Evolutionary conservation across 2,797 vertebrate species (phyloP).

Genomic region (Chaetodon trifasciatus): DNA sequence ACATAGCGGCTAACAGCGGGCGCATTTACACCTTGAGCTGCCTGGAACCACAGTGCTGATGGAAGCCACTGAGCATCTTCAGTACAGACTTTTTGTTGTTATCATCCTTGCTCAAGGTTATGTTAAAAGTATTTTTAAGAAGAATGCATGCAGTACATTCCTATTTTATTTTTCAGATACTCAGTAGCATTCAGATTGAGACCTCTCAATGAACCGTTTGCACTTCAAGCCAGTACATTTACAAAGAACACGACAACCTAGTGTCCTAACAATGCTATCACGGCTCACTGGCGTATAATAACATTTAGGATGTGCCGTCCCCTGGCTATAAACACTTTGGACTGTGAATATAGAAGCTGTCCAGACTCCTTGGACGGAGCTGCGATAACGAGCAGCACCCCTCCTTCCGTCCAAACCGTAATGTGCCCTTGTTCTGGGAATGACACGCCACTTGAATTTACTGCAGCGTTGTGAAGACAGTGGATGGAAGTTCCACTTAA

Average conservation of each 20-base stretch:
- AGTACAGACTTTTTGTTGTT: background rate
- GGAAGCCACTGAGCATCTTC: background rate
- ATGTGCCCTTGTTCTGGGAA: conserved; percentile 28
- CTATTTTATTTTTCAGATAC: background rate
- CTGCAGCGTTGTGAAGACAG: conserved; percentile 3
- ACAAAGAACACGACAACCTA: conserved; percentile 57
- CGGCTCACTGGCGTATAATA: conserved; percentile 68
- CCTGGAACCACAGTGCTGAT: background rate
- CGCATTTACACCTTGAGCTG: background rate
- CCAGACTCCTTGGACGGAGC: conserved; percentile 75
- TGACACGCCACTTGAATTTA: conserved; percentile 55
- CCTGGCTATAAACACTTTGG: conserved; percentile 80
- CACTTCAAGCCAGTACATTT: background rate
- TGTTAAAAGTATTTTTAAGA: background rate
- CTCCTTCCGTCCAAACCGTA: conserved; percentile 44
- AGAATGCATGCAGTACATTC: background rate
- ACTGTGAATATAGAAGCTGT: conserved; percentile 70
- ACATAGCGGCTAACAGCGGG: too few species aligned
- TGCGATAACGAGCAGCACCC: conserved; percentile 60
- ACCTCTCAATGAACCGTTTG: conserved; percentile 15
- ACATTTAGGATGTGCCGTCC: conserved; percentile 80
- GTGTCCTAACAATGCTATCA: conserved; percentile 76
- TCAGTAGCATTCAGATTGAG: background rate
- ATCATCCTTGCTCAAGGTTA: background rate
- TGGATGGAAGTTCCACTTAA: conserved; percentile 55